Base-by-base conservation (phyloP, 1,140 invertebrate genomes). In the Chrysomallon squamiferum region DNA sequence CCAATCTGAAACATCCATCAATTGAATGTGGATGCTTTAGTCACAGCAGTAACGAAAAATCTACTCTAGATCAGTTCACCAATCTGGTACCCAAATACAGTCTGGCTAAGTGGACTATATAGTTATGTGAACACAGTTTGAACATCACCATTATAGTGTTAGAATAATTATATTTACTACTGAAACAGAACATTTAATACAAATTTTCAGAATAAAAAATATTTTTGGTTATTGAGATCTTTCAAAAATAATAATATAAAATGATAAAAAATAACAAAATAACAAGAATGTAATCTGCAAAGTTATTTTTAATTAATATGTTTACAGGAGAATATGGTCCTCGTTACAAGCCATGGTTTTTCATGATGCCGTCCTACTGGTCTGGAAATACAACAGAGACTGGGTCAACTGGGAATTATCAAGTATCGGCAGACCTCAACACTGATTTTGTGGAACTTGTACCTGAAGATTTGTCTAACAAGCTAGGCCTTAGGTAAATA, bases 371-470 rank as follows among this genome's bases (percentile, higher is more conserved):
- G 0, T 89, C 90, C 22, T 93, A 89, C 85, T 93, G 92, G 92
- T 75, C 66, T 47, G 38, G 49, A 11, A n/a, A n/a, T n/a, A 59
- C 43, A 22, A 32, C n/a, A 13, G 27, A 22, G 13, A 47, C 22
- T 29, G 62, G 41, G n/a, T 60, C 71, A 43, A 50, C 13, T 22
- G 35, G 33, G n/a, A 50, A 52, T 15, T 27, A 47, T 2, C 22
- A 64, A 43, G 32, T 33, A 2, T 27, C 50, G n/a, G 60, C 58
- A 50, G 30, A 43, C 5, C 5, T 11, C 45, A 18, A 11, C 25
- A 77, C 85, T 5, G 91, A 93, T 74, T 88, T 93, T n/a, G n/a
- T n/a, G 4, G 93, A 94, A 77, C 89, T 90, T 15, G 91, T 93
- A 2, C 88, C 91, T 3, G 83, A 85, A 38, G 90, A 92, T 75